Evolutionary conservation across 2,797 vertebrate genomes (phyloP).

Genomic region (Meda fulgida): DNA sequence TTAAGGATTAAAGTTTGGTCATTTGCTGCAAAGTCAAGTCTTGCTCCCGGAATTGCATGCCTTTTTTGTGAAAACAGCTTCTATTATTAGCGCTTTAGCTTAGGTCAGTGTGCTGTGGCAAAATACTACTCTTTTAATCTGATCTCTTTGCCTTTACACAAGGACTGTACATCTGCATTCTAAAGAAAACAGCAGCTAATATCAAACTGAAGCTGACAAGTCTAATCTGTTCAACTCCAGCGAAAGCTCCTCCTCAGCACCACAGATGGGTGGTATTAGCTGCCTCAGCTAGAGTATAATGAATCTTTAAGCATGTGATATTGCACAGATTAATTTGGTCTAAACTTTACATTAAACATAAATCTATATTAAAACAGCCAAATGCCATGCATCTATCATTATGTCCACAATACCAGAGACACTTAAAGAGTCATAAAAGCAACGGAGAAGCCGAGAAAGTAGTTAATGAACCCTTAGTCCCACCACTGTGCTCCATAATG

Average conservation of each 20-base stretch:
- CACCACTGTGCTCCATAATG: conserved; percentile 75
- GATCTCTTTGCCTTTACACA: conserved; percentile 62
- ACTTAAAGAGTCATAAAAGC: conserved; percentile 69
- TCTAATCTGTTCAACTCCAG: conserved; percentile 79
- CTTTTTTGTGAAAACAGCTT: conserved; percentile 58
- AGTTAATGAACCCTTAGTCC: conserved; percentile 62
- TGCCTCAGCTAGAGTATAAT: conserved; percentile 67
- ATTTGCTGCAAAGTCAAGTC: conserved; percentile 34
- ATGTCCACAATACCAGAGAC: conserved; percentile 65
- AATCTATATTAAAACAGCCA: conserved; percentile 72
- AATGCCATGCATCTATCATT: conserved; percentile 67
- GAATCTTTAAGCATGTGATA: conserved; percentile 74
- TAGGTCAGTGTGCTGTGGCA: conserved; percentile 62
- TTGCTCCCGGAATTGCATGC: conserved; percentile 66
- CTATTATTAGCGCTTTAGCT: conserved; percentile 71
- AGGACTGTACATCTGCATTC: conserved; percentile 74
- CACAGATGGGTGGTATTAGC: conserved; percentile 77
- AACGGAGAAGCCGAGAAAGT: conserved; percentile 67
- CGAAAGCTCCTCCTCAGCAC: conserved; percentile 74
- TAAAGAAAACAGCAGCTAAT: conserved; percentile 72
- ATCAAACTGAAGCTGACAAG: conserved; percentile 75
- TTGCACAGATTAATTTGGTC: conserved; percentile 81
- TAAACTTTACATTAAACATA: conserved; percentile 76
- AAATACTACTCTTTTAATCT: conserved; percentile 72
- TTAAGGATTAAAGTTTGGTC: conserved; percentile 25